These are phyloP conservation scores for Aldabrachelys gigantea DNA, from an alignment of 2,113 vertebrate species.

Conservation along the genomic window DNA sequence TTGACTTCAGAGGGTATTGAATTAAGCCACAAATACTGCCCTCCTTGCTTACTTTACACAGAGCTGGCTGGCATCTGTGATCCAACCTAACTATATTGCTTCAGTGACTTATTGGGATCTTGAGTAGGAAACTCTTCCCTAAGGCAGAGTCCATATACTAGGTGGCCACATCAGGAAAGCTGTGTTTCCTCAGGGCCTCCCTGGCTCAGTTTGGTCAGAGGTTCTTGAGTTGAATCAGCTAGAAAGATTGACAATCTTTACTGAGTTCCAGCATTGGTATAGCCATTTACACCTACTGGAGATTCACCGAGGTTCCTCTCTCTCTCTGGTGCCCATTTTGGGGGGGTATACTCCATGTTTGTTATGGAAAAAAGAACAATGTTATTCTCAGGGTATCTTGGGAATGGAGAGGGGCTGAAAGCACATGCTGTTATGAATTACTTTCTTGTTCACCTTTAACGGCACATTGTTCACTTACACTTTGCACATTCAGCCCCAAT, in stretches of 20 bases:
- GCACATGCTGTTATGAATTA: neutral
- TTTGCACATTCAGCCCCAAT: too few species aligned
- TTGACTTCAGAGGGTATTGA: neutral
- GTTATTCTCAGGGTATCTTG: neutral
- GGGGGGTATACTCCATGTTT: neutral
- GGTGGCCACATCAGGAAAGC: neutral
- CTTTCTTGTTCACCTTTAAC: neutral
- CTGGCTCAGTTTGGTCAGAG: neutral
- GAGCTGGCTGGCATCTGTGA: neutral
- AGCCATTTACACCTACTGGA: neutral
- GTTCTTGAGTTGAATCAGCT: accelerated
- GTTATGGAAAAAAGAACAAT: neutral
- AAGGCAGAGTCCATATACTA: neutral
- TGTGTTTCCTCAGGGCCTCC: neutral
- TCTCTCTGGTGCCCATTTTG: neutral
- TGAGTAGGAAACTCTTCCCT: neutral
- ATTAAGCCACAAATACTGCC: neutral
- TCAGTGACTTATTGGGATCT: neutral
- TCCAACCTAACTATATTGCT: neutral
- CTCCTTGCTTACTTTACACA: neutral
- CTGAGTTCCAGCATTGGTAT: neutral
- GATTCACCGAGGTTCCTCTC: neutral
- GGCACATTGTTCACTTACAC: neutral
- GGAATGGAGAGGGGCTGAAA: neutral
- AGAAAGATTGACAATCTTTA: neutral